Evolutionary conservation across 1,140 invertebrate genomes (phyloP).

Genomic region (Drusus annulatus): DNA sequence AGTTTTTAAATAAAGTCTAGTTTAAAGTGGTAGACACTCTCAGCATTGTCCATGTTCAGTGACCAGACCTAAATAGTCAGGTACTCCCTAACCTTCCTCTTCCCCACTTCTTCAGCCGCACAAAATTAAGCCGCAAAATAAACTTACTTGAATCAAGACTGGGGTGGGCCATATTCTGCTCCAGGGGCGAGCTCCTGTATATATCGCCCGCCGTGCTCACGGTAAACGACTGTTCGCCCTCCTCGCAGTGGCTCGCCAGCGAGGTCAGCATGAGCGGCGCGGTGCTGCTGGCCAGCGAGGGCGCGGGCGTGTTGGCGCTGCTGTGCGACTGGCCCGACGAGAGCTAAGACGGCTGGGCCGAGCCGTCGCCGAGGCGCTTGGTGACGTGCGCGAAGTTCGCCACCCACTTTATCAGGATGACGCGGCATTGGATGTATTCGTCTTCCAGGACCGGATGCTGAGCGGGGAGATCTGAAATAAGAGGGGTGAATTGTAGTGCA

Average conservation of each 20-base stretch:
- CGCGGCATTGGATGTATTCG: conserved; percentile 82
- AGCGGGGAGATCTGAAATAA: conserved; percentile 72
- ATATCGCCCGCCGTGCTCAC: conserved; percentile 65
- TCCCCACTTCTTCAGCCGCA: too few species aligned
- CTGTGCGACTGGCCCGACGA: conserved; percentile 66
- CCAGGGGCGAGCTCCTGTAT: conserved; percentile 42
- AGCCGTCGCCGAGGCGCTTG: conserved; percentile 72
- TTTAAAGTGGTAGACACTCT: too few species aligned
- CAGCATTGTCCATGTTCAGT: too few species aligned
- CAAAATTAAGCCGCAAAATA: too few species aligned
- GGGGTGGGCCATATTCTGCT: conserved; percentile 64
- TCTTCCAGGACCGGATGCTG: conserved; percentile 74
- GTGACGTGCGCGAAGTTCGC: conserved; percentile 86
- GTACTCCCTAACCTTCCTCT: too few species aligned
- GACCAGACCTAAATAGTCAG: too few species aligned
- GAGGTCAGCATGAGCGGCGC: conserved; percentile 57
- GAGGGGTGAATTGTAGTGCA: too few species aligned
- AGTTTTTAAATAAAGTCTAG: too few species aligned
- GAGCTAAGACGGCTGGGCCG: conserved; percentile 67
- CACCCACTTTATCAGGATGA: conserved; percentile 91
- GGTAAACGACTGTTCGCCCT: conserved; percentile 69
- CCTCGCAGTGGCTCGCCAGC: conserved; percentile 63
- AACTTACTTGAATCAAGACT: conserved; percentile 68
- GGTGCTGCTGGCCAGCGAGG: conserved; percentile 61
- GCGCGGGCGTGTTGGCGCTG: conserved; percentile 61